These are phyloP conservation scores for Tetrao urogallus DNA, from an alignment of 2,113 vertebrate genomes.

Conservation along the genomic window DNA sequence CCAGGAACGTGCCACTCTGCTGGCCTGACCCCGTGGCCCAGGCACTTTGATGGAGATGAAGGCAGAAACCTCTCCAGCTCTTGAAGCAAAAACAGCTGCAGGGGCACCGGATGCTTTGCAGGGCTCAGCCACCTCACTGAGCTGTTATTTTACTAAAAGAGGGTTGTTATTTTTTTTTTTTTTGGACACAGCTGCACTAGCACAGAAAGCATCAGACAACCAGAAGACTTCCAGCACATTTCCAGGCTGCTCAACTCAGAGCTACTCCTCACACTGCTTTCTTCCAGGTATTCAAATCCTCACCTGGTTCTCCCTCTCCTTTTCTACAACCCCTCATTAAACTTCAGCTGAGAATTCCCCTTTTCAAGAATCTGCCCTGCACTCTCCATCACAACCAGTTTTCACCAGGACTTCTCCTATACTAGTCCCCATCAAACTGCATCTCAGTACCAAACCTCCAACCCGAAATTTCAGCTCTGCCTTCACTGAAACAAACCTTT, in stretches of 20 bases:
- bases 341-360: not conserved
- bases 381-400: not conserved
- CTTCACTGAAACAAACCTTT: not conserved
- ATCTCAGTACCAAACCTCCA: not conserved
- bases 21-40: not conserved
- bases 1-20: not conserved
- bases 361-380: not conserved
- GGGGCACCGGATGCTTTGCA: slow-evolving; percentile 27
- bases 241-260: not conserved
- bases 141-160: slow-evolving; percentile 39
- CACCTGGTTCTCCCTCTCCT: not conserved
- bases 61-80: not conserved
- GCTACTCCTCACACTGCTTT: not conserved
- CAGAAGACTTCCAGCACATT: not conserved
- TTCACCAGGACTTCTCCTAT: not conserved
- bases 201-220: not conserved
- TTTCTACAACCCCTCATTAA: not conserved
- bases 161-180: rapidly evolving
- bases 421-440: not conserved
- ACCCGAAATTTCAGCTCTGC: not conserved
- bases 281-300: not conserved
- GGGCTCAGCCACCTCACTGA: slow-evolving; percentile 24
- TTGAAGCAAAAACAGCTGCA: not conserved
- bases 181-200: slow-evolving; percentile 2
- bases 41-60: not conserved